These are phyloP conservation scores for Seriola rivoliana DNA, from an alignment of 2,113 vertebrate genomes.

Conservation along the genomic window DNA sequence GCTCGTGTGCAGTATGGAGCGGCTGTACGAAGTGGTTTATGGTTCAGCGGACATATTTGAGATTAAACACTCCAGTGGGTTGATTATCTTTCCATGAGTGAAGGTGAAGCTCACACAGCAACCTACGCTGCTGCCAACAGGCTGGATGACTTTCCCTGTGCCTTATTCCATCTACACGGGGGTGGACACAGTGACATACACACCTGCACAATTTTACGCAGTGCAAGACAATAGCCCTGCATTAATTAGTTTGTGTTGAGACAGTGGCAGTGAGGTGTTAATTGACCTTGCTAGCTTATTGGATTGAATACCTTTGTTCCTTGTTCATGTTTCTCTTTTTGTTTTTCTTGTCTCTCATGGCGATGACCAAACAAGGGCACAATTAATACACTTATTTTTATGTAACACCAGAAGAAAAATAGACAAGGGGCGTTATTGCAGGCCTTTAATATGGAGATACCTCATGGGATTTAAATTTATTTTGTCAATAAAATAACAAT, in stretches of 20 bases:
- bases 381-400: not conserved
- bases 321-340: not conserved
- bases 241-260: slow-evolving; percentile 13
- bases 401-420: not conserved
- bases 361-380: not conserved
- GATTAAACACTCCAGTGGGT: slow-evolving; percentile 68
- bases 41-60: slow-evolving; percentile 61
- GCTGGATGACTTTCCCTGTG: slow-evolving; percentile 17
- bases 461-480: not conserved
- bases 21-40: slow-evolving; percentile 32
- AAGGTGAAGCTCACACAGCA: slow-evolving; percentile 56
- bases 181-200: slow-evolving; percentile 1
- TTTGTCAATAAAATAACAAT: not conserved
- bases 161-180: slow-evolving; percentile 8
- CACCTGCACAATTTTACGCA: slow-evolving; percentile 11
- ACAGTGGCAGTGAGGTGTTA: not conserved
- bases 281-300: slow-evolving; percentile 9
- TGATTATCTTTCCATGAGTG: slow-evolving; percentile 66
- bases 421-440: not conserved
- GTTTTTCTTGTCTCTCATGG: not conserved
- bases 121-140: slow-evolving; percentile 15
- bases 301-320: not conserved
- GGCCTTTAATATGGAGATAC: not conserved
- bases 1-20: slow-evolving; percentile 19
- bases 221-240: not conserved